A percentile compares a stretch with the other conserved stretches of the same genome.
Conservation (phyloP, 35 echinoderm and acorn worm genomes). For the Heliocidaris tuberculata region DNA sequence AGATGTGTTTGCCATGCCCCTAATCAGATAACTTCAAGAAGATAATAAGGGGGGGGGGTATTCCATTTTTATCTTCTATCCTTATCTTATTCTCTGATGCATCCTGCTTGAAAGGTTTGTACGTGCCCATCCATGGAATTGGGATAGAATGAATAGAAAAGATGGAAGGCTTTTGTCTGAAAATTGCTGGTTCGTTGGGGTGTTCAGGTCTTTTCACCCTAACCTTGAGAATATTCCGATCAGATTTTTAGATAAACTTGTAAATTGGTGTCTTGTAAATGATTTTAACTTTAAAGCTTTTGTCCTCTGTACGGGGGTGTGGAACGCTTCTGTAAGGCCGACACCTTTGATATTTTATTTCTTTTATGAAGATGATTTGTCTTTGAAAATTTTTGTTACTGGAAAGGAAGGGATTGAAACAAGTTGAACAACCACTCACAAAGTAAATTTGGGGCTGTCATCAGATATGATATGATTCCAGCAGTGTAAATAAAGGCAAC, state of each 20-base stretch:
- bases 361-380: neutral
- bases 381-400: neutral
- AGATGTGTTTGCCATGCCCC: neutral
- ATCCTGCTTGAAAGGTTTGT: constrained; percentile 1
- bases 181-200: neutral
- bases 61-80: neutral
- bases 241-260: neutral
- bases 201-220: neutral
- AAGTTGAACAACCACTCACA: neutral
- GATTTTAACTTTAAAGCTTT: neutral
- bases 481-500: too few relatives aligned
- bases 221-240: neutral
- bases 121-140: neutral
- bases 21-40: constrained; percentile 1
- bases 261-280: neutral
- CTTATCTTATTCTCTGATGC: neutral
- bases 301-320: neutral
- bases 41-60: neutral
- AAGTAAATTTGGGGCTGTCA: too few relatives aligned
- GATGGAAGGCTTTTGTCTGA: neutral
- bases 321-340: neutral
- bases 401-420: neutral
- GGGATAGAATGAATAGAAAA: neutral
- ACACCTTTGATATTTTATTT: neutral
- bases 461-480: too few relatives aligned